Evolutionary conservation across 2,888 invertebrate genomes (phyloP), one percentile per base, ranked within the genome.

Genomic region (Aethes cnicana): DNA sequence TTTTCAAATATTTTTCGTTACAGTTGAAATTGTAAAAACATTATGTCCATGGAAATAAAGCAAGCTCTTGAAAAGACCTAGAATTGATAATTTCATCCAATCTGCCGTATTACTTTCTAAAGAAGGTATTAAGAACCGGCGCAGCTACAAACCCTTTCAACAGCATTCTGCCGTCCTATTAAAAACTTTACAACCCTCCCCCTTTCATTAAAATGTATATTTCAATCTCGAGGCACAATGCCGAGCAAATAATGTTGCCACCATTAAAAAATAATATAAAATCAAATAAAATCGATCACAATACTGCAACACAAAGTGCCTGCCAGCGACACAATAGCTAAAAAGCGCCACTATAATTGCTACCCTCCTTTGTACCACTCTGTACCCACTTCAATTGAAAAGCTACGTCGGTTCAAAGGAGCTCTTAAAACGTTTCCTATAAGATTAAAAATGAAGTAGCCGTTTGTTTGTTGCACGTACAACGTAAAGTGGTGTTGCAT

Each of bases 301-400:
- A 52, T 46, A 43, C 43, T 12, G 21, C 16, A 44, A 28, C 36
- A 39, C 52, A 46, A 52, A 52, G 52, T 52, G 52, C 44, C 44
- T 37, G 32, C 25, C 18, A 33, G 14, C 50, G 50, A 44, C 52
- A 52, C 44, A 52, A 52, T 52, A 39, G 52, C 44, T 52, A 52
- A 52, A 52, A 52, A 52, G 44, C 52, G 46, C 14, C 36, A 44
- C 52, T 39, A 52, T 52, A 52, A 52, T 52, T 52, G 46, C 44
- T 52, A 52, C 32, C 32, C 39, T 46, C 44, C 52, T 52, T 52
- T 52, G 52, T 52, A 26, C 16, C 30, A 52, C 20, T 37, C 30
- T 20, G 11, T 14, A 11, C 52, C n/a, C 25, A 52, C 12, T 39
- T 33, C 11, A 33, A 52, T 21, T 25, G 11, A 26, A 39, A 44